phyloP scores from a whole-genome alignment of 1,140 invertebrate species.

The Triops longicaudatus region DNA sequence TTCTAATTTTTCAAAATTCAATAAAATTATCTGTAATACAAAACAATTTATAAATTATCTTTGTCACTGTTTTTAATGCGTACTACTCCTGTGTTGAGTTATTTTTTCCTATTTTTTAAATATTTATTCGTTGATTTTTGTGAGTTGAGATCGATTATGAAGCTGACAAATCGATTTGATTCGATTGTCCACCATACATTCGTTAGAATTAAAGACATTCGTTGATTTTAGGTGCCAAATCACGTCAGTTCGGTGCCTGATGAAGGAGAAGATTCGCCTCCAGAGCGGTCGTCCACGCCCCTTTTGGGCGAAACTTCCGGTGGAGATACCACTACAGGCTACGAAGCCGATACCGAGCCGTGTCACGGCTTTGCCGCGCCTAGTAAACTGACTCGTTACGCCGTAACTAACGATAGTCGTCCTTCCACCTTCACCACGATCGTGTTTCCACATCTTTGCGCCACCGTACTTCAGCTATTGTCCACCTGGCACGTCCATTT shows the following conservation, averaged over 20 bases:
- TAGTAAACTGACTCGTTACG: neutral
- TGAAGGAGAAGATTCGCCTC: neutral
- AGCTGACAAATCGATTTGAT: too few relatives aligned
- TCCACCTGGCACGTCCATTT: neutral
- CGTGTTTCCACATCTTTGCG: neutral
- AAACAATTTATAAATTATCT: too few relatives aligned
- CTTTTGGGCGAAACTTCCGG: neutral
- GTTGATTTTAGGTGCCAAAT: neutral
- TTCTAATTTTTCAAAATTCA: too few relatives aligned
- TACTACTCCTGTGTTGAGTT: too few relatives aligned
- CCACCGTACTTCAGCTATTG: neutral
- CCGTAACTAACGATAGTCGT: neutral
- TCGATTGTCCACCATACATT: too few relatives aligned
- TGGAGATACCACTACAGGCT: neutral
- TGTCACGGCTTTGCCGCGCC: neutral
- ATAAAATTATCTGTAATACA: too few relatives aligned
- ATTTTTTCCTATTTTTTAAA: too few relatives aligned
- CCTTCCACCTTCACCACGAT: neutral
- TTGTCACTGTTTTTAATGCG: too few relatives aligned
- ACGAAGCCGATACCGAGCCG: neutral
- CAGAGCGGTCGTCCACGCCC: neutral
- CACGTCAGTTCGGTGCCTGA: neutral
- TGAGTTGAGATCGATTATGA: too few relatives aligned
- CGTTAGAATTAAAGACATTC: neutral
- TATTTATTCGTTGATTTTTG: too few relatives aligned